Base-by-base conservation (phyloP, 2,888 invertebrate genomes). In the Drosophila eohydei region DNA sequence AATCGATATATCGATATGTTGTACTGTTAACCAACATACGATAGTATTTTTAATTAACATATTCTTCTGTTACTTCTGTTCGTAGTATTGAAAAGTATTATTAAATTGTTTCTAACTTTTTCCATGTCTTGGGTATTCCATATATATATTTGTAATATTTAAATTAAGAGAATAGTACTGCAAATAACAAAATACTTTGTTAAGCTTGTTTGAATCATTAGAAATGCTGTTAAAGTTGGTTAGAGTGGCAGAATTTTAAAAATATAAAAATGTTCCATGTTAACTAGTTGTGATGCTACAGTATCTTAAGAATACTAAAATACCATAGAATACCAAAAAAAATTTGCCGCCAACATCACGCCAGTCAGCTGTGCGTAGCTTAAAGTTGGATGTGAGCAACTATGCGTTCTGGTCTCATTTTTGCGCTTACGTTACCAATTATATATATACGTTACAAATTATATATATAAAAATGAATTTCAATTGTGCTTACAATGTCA, bases 371-470 rank as follows among this genome's bases (percentile, higher is more conserved):
- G 52, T 44, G 57, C 56, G 69, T 4, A 11, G 11, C 36, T 8
- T 5, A 12, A 32, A 14, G 41, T 30, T 56, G 21, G 48, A 4
- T 26, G 56, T 12, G 36, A 1, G 4, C 32, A 34, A 34, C 2
- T 14, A 3, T 43, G 60, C 34, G 54, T 16, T 60, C 28, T 11
- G 9, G 12, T n/a, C 41, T 32, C 32, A 51, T 5, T n/a, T 34
- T n/a, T 38, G 50, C 41, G 32, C 3, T 52, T 32, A 26, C 52
- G 41, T 52, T 60, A 26, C 30, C 34, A 56, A 21, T 26, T 40
- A 30, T 11, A 30, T 11, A 30, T 12, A 34, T 32, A 26, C 52
- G 41, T 52, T 60, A 26, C 21, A 41, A 56, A 21, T 26, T 40
- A 30, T 11, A 30, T 12, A 34, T 12, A 34, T 12, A 6, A 4